Percentiles rank a stretch among this genome's conserved stretches.
phyloP scores from a whole-genome alignment of 2,113 vertebrate species.

The Camelus dromedarius region DNA sequence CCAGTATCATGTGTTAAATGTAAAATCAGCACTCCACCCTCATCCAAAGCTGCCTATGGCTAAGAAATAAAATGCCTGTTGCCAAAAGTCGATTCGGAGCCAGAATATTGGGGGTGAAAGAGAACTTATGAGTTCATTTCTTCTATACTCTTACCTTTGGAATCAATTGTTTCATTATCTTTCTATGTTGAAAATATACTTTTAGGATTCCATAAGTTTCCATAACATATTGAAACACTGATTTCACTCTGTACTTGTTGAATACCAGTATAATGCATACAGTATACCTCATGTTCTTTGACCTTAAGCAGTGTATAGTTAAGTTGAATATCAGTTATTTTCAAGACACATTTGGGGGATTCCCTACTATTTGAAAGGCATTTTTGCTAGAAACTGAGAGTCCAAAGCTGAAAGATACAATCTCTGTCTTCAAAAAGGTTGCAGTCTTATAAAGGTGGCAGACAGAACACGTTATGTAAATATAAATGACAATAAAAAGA shows the following conservation, averaged over 20 bases:
- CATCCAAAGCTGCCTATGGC: background rate
- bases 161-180: slow-evolving; percentile 30
- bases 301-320: background rate
- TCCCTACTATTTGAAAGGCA: background rate
- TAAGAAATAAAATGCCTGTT: slow-evolving; percentile 50
- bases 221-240: background rate
- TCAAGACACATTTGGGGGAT: background rate
- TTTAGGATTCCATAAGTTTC: background rate
- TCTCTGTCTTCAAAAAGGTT: background rate
- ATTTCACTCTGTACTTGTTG: slow-evolving; percentile 25
- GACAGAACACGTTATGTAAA: background rate
- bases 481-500: background rate
- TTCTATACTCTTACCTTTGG: slow-evolving; percentile 33
- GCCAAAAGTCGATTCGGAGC: slow-evolving; percentile 26
- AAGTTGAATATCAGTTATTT: background rate
- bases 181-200: slow-evolving; percentile 4
- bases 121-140: background rate
- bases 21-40: slow-evolving; percentile 40
- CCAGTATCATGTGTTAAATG: slow-evolving; percentile 2
- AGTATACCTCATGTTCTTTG: background rate
- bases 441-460: background rate
- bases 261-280: background rate
- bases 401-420: background rate
- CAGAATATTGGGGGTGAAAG: slow-evolving; percentile 26
- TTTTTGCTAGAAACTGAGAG: background rate